These are phyloP conservation scores for Graptemys geographica DNA, from an alignment of 2,797 vertebrate genomes.

Conservation along the genomic window DNA sequence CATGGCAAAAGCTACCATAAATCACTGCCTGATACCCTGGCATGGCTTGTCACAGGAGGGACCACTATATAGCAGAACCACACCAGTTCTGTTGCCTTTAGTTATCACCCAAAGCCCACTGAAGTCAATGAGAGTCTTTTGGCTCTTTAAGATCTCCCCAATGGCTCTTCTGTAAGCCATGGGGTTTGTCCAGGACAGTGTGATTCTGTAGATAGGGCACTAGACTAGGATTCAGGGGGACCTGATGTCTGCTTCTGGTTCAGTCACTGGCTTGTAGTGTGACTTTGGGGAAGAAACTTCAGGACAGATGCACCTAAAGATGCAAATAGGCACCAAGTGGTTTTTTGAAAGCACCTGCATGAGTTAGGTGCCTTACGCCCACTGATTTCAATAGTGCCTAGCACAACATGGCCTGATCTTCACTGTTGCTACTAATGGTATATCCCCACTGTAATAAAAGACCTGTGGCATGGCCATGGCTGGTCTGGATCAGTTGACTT, in stretches of 20 bases:
- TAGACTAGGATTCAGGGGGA: background rate
- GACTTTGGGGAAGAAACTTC: background rate
- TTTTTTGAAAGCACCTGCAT: background rate
- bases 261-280: background rate
- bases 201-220: background rate
- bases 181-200: background rate
- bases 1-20: background rate
- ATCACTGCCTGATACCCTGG: rapidly evolving
- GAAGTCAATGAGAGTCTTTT: background rate
- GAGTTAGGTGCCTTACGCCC: background rate
- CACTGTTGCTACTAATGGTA: background rate
- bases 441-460: background rate
- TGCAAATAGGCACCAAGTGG: background rate
- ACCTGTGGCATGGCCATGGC: background rate
- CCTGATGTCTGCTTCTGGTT: background rate
- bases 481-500: background rate
- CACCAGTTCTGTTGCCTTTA: background rate
- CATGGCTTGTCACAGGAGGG: background rate
- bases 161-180: background rate
- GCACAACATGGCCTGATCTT: background rate
- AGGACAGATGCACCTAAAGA: background rate
- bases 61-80: background rate
- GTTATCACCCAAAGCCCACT: background rate
- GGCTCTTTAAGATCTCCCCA: background rate
- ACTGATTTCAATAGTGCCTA: background rate